phyloP scores from a whole-genome alignment of 2,113 vertebrate species.

The Pomatostomus ruficeps region DNA sequence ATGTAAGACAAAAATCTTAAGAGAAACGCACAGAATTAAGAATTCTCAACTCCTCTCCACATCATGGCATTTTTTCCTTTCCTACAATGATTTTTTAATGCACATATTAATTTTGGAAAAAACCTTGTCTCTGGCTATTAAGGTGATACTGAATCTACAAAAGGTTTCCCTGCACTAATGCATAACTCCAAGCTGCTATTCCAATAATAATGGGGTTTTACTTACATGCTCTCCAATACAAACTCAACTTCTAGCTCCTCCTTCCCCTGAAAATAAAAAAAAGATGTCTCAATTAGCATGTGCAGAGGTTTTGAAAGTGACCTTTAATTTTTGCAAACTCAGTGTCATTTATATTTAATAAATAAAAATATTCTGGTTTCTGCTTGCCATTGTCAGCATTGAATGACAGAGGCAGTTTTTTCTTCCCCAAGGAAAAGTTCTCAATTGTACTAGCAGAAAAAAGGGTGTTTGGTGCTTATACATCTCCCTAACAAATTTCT shows the following conservation, averaged over 20 bases:
- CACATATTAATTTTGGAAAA: not conserved
- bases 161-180: not conserved
- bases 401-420: not conserved
- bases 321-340: not conserved
- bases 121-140: not conserved
- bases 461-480: not conserved
- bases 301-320: not conserved
- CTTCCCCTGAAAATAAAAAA: slow-evolving; percentile 12
- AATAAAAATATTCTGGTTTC: not conserved
- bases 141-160: not conserved
- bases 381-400: not conserved
- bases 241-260: slow-evolving; percentile 61
- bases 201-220: not conserved
- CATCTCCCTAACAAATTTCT: not conserved
- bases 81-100: not conserved
- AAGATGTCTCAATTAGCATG: not conserved
- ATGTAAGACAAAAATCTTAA: not conserved
- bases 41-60: not conserved
- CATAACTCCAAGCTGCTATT: not conserved
- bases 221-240: slow-evolving; percentile 46
- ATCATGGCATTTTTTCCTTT: not conserved
- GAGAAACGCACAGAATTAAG: not conserved
- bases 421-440: not conserved
- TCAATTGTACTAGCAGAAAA: not conserved
- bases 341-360: not conserved